A percentile compares a stretch with the other conserved stretches of the same genome.
These are phyloP conservation scores for Meles meles DNA, from an alignment of 2,113 vertebrate species.

Conservation along the genomic window DNA sequence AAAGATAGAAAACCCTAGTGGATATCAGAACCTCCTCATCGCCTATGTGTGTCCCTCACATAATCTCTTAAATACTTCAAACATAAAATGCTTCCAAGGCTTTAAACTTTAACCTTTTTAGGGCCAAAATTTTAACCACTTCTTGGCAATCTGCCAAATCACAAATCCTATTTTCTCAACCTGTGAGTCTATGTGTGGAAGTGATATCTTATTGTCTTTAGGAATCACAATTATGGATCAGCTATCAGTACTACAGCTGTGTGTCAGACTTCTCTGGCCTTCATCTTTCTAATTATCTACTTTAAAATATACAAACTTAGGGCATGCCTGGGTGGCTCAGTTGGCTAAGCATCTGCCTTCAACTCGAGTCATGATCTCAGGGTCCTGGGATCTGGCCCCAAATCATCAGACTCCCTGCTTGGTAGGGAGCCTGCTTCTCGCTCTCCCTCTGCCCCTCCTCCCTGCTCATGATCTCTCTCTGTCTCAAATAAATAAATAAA, in stretches of 20 bases:
- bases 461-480: not conserved
- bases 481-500: not conserved
- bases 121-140: conserved; percentile 1
- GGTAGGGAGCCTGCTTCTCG: not conserved
- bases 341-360: not conserved
- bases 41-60: not conserved
- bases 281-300: not conserved
- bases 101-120: conserved; percentile 4
- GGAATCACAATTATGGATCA: not conserved
- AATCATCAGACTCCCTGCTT: not conserved
- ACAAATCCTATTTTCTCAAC: not conserved
- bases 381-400: not conserved
- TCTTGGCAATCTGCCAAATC: not conserved
- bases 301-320: conserved; percentile 24
- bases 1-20: not conserved
- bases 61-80: not conserved
- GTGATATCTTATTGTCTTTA: not conserved
- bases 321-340: too few relatives aligned
- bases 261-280: not conserved
- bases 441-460: not conserved
- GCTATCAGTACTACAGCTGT: not conserved
- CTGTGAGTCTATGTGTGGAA: not conserved
- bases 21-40: not conserved
- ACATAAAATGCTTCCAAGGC: not conserved
- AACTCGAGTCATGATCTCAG: not conserved